Percentiles rank a stretch among this genome's conserved stretches.
Evolutionary conservation across 2,113 vertebrate species (phyloP).

Genomic region (Oplegnathus fasciatus): DNA sequence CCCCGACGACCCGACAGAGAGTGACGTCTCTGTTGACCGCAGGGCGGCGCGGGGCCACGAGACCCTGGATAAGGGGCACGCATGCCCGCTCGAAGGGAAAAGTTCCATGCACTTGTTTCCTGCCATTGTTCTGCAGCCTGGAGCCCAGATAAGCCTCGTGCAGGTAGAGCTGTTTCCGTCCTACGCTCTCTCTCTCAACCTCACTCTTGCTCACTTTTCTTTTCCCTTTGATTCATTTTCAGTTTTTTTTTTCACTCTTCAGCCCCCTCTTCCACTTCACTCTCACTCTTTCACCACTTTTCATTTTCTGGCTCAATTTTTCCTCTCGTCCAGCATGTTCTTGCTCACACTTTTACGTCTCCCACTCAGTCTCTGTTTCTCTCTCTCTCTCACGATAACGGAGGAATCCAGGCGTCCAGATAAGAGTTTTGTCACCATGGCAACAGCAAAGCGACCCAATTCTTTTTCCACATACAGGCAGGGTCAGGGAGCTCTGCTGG

Average conservation of each 20-base stretch:
- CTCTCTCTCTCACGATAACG: conserved; percentile 67
- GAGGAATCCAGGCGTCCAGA: conserved; percentile 80
- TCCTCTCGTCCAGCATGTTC: conserved; percentile 40
- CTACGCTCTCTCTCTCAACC: conserved; percentile 46
- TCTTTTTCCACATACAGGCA: conserved; percentile 52
- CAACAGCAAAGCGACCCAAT: conserved; percentile 73
- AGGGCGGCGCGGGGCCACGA: conserved; percentile 75
- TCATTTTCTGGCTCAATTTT: conserved; percentile 45
- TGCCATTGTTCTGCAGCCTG: conserved; percentile 85
- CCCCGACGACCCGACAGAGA: conserved; percentile 44
- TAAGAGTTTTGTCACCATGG: conserved; percentile 76
- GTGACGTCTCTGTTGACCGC: conserved; percentile 79
- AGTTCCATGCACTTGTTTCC: conserved; percentile 86
- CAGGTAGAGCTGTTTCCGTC: conserved; percentile 82
- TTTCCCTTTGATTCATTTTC: conserved; percentile 40
- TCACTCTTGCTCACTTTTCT: conserved; percentile 59
- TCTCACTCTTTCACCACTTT: conserved; percentile 37
- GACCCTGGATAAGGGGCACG: conserved; percentile 81
- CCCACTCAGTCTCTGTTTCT: conserved; percentile 49
- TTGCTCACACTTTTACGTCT: conserved; percentile 47
- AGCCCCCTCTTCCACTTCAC: conserved; percentile 11
- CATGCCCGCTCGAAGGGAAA: conserved; percentile 80
- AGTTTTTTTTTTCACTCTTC: conserved; percentile 22
- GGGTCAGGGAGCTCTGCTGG: conserved; percentile 47
- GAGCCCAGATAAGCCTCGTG: conserved; percentile 84